Conservation (phyloP, 2,888 invertebrate species). For the Deilephila porcellus region DNA sequence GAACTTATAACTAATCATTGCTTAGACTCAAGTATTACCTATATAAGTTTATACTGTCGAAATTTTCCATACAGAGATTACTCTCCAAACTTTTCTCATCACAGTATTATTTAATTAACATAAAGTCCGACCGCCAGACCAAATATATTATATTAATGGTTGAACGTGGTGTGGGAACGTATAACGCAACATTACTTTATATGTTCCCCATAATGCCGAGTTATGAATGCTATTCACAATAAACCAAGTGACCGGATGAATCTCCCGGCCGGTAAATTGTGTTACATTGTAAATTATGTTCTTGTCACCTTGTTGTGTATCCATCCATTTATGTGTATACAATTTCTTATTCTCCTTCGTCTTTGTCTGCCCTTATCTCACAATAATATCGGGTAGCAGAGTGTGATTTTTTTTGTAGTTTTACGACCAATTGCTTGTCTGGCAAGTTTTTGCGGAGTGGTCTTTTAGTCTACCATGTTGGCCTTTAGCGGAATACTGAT, state of each 20-base stretch:
- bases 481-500: too few species aligned
- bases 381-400: too few species aligned
- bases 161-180: neutral
- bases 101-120: slow-evolving; percentile 12
- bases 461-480: too few species aligned
- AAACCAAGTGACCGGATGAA: slow-evolving; percentile 20
- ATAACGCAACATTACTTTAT: slow-evolving; percentile 5
- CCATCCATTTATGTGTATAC: too few species aligned
- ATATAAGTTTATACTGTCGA: neutral
- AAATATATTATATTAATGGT: neutral
- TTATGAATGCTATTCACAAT: slow-evolving; percentile 4
- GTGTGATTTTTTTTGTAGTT: too few species aligned
- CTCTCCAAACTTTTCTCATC: neutral
- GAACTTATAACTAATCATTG: too few species aligned
- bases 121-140: too few species aligned
- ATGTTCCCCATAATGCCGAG: neutral
- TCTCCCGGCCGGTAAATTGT: neutral
- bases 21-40: neutral
- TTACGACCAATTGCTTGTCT: too few species aligned
- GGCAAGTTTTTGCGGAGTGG: too few species aligned
- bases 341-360: too few species aligned
- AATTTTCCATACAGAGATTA: neutral
- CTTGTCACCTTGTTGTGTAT: neutral
- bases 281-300: neutral
- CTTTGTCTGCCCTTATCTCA: too few species aligned